Conservation (phyloP, 2,797 vertebrate genomes). For the Hephaestus fuliginosus region DNA sequence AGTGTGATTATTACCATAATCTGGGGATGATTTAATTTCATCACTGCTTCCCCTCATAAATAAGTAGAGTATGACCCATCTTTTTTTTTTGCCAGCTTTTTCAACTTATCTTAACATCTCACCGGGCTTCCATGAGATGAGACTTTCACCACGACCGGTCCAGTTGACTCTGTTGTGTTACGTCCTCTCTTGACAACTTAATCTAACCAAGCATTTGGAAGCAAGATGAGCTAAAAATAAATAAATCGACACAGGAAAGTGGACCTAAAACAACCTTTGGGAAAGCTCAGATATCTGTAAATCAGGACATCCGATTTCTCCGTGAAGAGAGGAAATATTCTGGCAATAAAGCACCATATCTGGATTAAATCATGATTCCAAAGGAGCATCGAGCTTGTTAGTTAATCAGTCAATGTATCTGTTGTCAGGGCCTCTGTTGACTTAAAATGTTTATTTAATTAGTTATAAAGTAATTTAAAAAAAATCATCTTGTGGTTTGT, state of each 20-base stretch:
- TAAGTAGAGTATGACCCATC: conserved; percentile 28
- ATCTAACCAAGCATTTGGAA: conserved; percentile 9
- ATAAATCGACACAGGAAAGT: neutral
- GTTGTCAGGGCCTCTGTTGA: neutral
- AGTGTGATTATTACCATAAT: conserved; percentile 39
- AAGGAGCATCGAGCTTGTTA: neutral
- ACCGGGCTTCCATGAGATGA: neutral
- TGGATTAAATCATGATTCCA: neutral
- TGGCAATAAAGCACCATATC: neutral
- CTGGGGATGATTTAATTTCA: conserved; percentile 49
- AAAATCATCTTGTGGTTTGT: neutral
- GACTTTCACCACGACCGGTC: conserved; percentile 36
- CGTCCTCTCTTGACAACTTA: conserved; percentile 1
- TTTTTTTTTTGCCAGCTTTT: conserved; percentile 12
- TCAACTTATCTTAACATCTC: conserved; percentile 23
- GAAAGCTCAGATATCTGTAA: neutral
- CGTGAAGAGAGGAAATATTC: neutral
- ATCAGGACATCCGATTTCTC: neutral
- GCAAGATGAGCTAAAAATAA: neutral
- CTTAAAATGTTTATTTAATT: neutral
- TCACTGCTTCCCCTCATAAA: conserved; percentile 47
- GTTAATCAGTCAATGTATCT: neutral
- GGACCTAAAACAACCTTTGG: neutral
- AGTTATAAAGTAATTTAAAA: neutral
- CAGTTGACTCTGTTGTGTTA: neutral